phyloP scores from a whole-genome alignment of 1,140 invertebrate species.

The Trichoplusia ni region DNA sequence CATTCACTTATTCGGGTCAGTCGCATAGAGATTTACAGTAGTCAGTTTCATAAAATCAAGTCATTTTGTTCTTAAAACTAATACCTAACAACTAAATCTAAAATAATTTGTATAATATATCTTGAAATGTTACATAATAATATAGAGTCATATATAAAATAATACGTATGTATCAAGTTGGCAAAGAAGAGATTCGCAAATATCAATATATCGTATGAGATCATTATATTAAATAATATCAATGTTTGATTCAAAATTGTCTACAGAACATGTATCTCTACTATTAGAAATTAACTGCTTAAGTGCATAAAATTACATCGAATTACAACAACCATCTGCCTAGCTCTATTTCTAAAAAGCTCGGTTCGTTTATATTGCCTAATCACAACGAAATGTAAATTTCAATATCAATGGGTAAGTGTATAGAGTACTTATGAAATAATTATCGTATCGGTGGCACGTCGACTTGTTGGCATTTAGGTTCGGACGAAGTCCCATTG shows the following conservation, averaged over 20 bases:
- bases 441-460: not conserved
- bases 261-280: not conserved
- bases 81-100: too few species aligned
- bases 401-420: not conserved
- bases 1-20: too few species aligned
- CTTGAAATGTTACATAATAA: too few species aligned
- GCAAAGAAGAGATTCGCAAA: conserved; percentile 1
- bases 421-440: not conserved
- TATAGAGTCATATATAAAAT: too few species aligned
- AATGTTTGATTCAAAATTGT: too few species aligned
- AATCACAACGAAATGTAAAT: not conserved
- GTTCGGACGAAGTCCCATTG: conserved; percentile 89
- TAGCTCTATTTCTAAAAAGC: conserved; percentile 6
- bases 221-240: too few species aligned
- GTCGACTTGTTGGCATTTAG: conserved; percentile 47
- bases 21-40: too few species aligned
- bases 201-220: not conserved
- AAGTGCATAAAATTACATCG: not conserved
- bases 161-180: not conserved
- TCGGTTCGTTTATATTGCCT: conserved; percentile 2
- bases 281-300: too few species aligned
- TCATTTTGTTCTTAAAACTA: too few species aligned
- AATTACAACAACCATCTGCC: not conserved
- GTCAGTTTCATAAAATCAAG: too few species aligned
- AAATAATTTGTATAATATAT: too few species aligned